Evolutionary conservation across 2,888 invertebrate genomes (phyloP).

Genomic region (Parelbella ahira): DNA sequence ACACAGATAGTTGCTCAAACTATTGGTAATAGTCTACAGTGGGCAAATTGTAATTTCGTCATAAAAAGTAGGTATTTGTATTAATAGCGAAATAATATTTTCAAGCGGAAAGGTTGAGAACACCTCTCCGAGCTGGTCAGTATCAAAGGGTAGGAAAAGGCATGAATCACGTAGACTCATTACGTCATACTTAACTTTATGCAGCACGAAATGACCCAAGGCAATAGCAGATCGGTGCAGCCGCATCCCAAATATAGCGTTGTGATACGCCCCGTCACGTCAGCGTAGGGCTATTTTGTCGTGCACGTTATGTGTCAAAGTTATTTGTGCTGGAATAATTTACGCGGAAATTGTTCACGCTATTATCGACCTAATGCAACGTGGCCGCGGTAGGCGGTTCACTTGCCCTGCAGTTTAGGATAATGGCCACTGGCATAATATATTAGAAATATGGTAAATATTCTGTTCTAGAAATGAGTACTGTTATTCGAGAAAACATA

Average conservation of each 20-base stretch:
- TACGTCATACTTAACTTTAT: constrained; percentile 27
- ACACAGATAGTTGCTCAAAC: no score
- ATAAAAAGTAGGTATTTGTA: no score
- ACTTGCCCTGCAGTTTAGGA: constrained; percentile 9
- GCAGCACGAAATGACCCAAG: constrained; percentile 43
- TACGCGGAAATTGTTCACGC: constrained; percentile 24
- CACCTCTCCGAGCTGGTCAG: constrained; percentile 10
- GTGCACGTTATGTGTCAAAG: constrained; percentile 26
- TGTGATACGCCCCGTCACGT: constrained; percentile 45
- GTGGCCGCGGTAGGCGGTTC: constrained; percentile 16
- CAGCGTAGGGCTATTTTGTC: constrained; percentile 25
- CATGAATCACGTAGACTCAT: constrained; percentile 25
- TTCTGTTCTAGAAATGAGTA: no score
- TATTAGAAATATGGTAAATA: constrained; percentile 1
- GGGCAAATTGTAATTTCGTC: no score
- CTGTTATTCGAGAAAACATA: no score
- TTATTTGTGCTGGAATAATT: constrained; percentile 25
- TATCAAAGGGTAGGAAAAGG: constrained; percentile 22
- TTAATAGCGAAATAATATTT: no score
- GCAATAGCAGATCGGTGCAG: constrained; percentile 34
- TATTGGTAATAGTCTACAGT: no score
- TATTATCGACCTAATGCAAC: constrained; percentile 20
- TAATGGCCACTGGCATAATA: constrained; percentile 3
- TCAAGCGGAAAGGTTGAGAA: constrained; percentile 1
- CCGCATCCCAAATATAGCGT: constrained; percentile 41